These are phyloP conservation scores for Cygnus olor DNA, from an alignment of 2,797 vertebrate genomes.

Conservation along the genomic window DNA sequence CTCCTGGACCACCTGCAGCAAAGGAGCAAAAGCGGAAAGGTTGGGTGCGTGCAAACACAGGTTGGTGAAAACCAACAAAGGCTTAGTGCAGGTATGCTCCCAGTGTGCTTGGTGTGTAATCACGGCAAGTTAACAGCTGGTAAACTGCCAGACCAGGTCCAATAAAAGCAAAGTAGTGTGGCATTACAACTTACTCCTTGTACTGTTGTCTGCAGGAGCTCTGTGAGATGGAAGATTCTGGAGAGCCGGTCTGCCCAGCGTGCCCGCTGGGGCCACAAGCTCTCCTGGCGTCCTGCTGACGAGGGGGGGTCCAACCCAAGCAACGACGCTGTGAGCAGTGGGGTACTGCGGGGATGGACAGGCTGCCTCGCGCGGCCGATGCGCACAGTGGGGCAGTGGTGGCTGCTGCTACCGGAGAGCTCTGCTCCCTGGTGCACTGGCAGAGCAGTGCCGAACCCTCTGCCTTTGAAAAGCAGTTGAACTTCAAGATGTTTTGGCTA, in stretches of 20 bases:
- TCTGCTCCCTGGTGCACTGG: fast-evolving
- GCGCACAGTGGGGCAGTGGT: not conserved
- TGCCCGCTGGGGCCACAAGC: not conserved
- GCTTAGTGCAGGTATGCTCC: not conserved
- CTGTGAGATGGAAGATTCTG: not conserved
- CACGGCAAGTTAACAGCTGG: too few species aligned
- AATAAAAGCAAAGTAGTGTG: fast-evolving
- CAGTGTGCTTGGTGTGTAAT: not conserved
- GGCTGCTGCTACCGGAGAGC: not conserved
- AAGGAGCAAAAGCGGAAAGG: too few species aligned
- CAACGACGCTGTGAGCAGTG: not conserved
- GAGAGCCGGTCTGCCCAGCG: fast-evolving
- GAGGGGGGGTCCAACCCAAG: not conserved
- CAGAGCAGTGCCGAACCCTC: too few species aligned
- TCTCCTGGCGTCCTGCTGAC: not conserved
- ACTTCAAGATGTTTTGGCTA: not conserved
- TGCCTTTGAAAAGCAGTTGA: not conserved
- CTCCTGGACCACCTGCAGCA: not conserved
- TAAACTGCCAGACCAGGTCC: not conserved
- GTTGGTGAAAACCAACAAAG: not conserved
- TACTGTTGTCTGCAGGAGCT: fast-evolving
- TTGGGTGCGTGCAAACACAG: not conserved
- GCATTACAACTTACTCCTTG: not conserved
- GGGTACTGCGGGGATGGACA: too few species aligned
- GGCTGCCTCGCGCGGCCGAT: fast-evolving